Evolutionary conservation across 2,113 vertebrate species (phyloP).

Genomic region (Dipodomys merriami): DNA sequence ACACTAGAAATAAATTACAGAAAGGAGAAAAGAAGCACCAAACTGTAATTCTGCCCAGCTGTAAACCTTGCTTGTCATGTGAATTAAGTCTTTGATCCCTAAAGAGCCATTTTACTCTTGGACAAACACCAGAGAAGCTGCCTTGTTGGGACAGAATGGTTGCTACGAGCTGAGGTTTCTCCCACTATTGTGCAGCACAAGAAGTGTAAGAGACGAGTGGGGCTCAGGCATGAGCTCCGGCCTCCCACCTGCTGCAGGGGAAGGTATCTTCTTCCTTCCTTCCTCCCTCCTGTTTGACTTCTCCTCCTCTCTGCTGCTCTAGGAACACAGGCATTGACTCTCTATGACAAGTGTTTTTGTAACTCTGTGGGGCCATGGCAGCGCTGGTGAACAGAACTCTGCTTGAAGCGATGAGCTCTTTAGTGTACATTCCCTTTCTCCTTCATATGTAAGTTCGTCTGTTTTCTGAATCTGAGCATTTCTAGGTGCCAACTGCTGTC

Average conservation of each 20-base stretch:
- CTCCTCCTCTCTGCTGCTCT: conserved; percentile 2
- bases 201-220: not conserved
- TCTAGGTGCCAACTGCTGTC: not conserved
- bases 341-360: conserved; percentile 14
- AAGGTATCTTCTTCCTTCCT: not conserved
- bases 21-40: conserved; percentile 52
- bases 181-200: not conserved
- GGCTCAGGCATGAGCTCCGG: not conserved
- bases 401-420: not conserved
- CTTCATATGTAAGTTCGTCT: not conserved
- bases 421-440: not conserved
- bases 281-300: not conserved
- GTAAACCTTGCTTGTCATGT: conserved; percentile 63
- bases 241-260: not conserved
- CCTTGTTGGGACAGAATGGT: conserved; percentile 55
- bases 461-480: conserved; percentile 45
- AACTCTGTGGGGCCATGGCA: not conserved
- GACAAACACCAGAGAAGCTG: conserved; percentile 61
- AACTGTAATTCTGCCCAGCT: conserved; percentile 65
- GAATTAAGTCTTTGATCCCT: conserved; percentile 74
- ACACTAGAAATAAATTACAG: conserved; percentile 72
- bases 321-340: not conserved
- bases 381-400: conserved; percentile 6
- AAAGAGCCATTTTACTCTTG: conserved; percentile 70
- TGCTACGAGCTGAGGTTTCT: conserved; percentile 17